phyloP scores from a whole-genome alignment of 1,140 invertebrate genomes.

The Calliopsis andreniformis region DNA sequence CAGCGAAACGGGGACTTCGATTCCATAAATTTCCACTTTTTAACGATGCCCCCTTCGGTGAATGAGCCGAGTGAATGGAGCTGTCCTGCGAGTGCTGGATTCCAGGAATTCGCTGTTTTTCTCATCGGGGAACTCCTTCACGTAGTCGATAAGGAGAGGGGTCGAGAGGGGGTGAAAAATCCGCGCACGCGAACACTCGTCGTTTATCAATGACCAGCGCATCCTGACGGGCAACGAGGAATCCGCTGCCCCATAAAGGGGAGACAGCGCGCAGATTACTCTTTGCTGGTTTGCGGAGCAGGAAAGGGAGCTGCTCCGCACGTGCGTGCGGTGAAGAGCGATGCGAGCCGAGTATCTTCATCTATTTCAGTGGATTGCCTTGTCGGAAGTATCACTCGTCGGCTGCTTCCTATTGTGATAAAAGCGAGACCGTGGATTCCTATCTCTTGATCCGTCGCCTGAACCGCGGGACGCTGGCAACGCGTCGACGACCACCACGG shows the following conservation, averaged over 20 bases:
- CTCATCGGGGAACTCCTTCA: neutral
- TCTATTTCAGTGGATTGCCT: slow-evolving; percentile 68
- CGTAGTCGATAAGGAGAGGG: neutral
- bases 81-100: neutral
- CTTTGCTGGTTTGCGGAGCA: neutral
- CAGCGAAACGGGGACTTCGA: neutral
- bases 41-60: neutral
- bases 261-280: slow-evolving; percentile 14
- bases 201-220: slow-evolving; percentile 30
- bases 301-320: slow-evolving; percentile 1
- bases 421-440: slow-evolving; percentile 40
- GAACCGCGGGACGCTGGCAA: neutral
- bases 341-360: slow-evolving; percentile 54
- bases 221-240: slow-evolving; percentile 37
- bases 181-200: slow-evolving; percentile 11
- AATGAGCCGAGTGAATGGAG: slow-evolving; percentile 15
- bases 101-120: neutral
- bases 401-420: slow-evolving; percentile 57
- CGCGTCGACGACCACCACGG: neutral
- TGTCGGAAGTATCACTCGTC: slow-evolving; percentile 69
- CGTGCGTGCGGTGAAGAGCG: slow-evolving; percentile 18
- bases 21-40: slow-evolving; percentile 3
- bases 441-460: slow-evolving; percentile 28
- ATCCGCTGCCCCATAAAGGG: slow-evolving; percentile 49
- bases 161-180: neutral